Base-by-base conservation (phyloP, 2,888 invertebrate species). In the Parnassius orleans region DNA sequence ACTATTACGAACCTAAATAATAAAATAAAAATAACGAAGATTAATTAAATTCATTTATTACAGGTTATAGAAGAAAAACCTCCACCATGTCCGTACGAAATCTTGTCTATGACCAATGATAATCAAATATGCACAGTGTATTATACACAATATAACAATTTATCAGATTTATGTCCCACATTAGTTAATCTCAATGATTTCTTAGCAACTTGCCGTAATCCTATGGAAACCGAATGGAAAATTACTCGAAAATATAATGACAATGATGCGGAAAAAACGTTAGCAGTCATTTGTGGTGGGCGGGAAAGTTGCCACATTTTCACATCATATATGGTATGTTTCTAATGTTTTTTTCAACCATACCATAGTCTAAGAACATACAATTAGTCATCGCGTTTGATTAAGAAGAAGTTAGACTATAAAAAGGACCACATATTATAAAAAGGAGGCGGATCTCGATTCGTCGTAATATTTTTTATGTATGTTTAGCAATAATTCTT, bases 1-100 rank as follows among this genome's bases (percentile, higher is more conserved):
- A 5, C 7, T 33, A 33, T 33, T 33, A 33, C 7, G 33, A 33
- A 33, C 33, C 33, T 33, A 33, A 33, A 33, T 33, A 33, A 33
- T 33, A 7, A 33, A 33, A 33, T 33, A 33, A 33, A 7, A 33
- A 33, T 33, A 33, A 7, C 7, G 5, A 33, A 33, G 33, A 7
- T 33, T 33, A 33, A 33, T 33, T 7, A 33, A 33, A 33, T 33
- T 33, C 0, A 33, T 53, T 53, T 24, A 11, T 53, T 67, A 61
- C 76, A 87, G 87, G 70, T 72, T 0, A 83, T 87, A 1, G 86
- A 86, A 69, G 79, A 83, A 2, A 71, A 70, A 5, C 66, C 69
- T 11, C 79, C 79, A 1, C 78, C 77, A 0, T 88, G 88, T 54
- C 81, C 84, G 0, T 84, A 70, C 51, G 87, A 87, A 69, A 70